Evolutionary conservation across 2,888 invertebrate species (phyloP), one percentile per base, ranked within the genome.

Genomic region (Tetranychus piercei): DNA sequence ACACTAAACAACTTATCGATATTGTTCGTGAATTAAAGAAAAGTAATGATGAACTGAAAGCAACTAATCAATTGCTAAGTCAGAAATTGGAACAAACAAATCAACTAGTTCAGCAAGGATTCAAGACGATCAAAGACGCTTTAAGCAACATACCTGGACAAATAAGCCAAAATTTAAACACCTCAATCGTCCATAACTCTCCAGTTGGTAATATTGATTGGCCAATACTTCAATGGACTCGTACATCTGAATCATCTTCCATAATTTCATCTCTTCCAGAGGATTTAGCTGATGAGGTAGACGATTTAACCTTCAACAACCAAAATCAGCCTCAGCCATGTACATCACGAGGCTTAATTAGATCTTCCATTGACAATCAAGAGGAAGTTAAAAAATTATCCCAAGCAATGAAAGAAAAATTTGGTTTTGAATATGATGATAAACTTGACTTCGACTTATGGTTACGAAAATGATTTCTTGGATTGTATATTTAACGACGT

Each of bases 181-280:
- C 9, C 7, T 55, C 55, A 55, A 55, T 55, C 7, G 55, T 55
- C 7, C 9, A 55, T 8, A 55, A 15, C 15, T 15, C 55, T 55
- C 15, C 55, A 55, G 15, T 15, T 55, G 55, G 15, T 2, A 55
- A 55, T 9, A 15, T 15, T 55, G 9, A 15, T 6, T 55, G 55
- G 55, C 55, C 55, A 55, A 55, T 55, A 1, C 2, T 15, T 15
- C 55, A 55, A 55, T 55, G 55, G 55, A 55, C 55, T 2, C 55
- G 55, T 55, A 55, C 55, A 55, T 55, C 55, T 55, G 55, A 55
- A 55, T 55, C 55, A 55, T 55, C 55, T 55, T 55, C 55, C 55
- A 55, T 55, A 55, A 55, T 55, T 55, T 55, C 55, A 55, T 55
- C 55, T 55, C 55, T 55, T 55, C 55, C 55, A 55, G 55, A 55